A percentile compares a stretch with the other conserved stretches of the same genome.
Conservation (phyloP, 2,797 vertebrate species). For the Borostomias antarcticus region DNA sequence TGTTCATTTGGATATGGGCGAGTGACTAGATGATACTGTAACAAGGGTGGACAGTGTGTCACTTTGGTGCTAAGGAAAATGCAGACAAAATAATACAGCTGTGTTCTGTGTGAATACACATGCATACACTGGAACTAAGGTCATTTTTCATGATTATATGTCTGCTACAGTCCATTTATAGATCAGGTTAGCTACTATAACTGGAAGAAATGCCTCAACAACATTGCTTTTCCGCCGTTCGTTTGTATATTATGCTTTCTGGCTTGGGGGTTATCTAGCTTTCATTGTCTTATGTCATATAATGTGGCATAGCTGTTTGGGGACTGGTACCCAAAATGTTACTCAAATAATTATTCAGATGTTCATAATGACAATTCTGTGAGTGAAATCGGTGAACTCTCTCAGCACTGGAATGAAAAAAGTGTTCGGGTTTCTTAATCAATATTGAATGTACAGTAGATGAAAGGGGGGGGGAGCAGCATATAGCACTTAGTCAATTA, state of each 20-base stretch:
- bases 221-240: background rate
- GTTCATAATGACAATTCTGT: constrained; percentile 42
- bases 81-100: constrained; percentile 24
- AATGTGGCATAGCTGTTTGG: constrained; percentile 54
- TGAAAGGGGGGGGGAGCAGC: constrained; percentile 41
- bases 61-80: constrained; percentile 37
- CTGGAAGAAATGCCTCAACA: background rate
- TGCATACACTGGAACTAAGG: constrained; percentile 48
- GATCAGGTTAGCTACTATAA: too few relatives aligned
- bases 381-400: constrained; percentile 49
- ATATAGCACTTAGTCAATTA: constrained; percentile 62
- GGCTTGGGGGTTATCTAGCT: constrained; percentile 38
- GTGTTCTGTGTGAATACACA: constrained; percentile 38
- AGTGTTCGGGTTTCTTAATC: constrained; percentile 39
- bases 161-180: too few relatives aligned
- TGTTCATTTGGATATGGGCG: background rate
- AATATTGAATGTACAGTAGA: constrained; percentile 70
- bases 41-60: constrained; percentile 2
- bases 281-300: constrained; percentile 52
- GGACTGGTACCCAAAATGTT: constrained; percentile 65
- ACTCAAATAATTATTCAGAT: constrained; percentile 54
- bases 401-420: constrained; percentile 56
- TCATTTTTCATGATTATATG: too few relatives aligned
- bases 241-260: constrained; percentile 46
- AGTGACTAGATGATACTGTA: constrained; percentile 9